A percentile compares a stretch with the other conserved stretches of the same genome.
Conservation (phyloP, 2,888 invertebrate genomes). For the Saturnia japonica region DNA sequence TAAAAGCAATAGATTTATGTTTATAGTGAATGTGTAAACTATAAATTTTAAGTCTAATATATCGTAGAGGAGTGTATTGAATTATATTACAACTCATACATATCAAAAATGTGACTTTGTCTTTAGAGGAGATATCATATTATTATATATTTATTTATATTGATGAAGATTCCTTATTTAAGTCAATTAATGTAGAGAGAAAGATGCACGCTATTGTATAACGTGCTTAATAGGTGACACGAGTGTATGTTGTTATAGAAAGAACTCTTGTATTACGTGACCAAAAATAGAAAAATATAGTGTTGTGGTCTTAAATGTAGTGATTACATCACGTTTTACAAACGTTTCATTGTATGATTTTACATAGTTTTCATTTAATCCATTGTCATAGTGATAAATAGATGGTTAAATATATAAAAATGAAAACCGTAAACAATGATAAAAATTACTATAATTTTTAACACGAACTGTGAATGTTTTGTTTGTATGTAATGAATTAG, state of each 20-base stretch:
- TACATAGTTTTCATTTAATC: neutral
- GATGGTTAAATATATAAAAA: neutral
- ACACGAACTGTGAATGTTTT: neutral
- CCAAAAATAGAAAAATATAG: conserved; percentile 3
- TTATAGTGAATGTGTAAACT: conserved; percentile 50
- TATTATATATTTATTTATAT: conserved; percentile 54
- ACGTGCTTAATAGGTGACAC: conserved; percentile 53
- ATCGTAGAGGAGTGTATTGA: conserved; percentile 42
- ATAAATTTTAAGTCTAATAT: conserved; percentile 20
- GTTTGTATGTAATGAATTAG: neutral
- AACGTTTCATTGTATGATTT: neutral
- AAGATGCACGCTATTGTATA: conserved; percentile 43
- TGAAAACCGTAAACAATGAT: neutral
- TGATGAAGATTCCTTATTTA: conserved; percentile 77
- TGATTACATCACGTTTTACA: neutral
- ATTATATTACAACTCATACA: conserved; percentile 66
- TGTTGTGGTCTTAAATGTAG: neutral
- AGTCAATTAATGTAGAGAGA: conserved; percentile 75
- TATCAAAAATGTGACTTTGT: conserved; percentile 69
- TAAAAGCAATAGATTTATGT: conserved; percentile 53
- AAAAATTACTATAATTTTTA: neutral
- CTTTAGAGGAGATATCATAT: conserved; percentile 27
- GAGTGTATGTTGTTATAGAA: conserved; percentile 27
- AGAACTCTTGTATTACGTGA: neutral
- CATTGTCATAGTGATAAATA: too few species aligned